These are phyloP conservation scores for Ciona savignyi DNA, from an alignment of 23 tunicate genomes.

Conservation along the genomic window DNA sequence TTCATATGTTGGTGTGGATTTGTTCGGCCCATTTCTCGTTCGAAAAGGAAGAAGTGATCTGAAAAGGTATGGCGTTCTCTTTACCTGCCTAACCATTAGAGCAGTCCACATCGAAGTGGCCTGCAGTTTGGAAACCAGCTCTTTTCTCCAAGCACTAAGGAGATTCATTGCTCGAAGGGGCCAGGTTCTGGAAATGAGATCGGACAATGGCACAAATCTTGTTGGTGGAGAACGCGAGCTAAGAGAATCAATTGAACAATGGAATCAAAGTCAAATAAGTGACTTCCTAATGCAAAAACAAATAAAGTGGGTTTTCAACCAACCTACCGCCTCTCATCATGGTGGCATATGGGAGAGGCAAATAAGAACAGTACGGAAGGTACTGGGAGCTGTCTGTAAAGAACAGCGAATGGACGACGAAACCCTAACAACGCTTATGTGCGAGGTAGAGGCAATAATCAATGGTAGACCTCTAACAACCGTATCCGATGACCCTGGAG, in stretches of 20 bases:
- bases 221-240: conserved; percentile 28
- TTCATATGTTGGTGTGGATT: conserved; percentile 22
- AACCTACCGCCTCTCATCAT: conserved; percentile 26
- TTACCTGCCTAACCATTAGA: conserved; percentile 15
- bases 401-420: conserved; percentile 12
- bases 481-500: conserved; percentile 25
- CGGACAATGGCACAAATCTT: conserved; percentile 48
- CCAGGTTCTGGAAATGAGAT: conserved; percentile 14
- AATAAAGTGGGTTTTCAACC: conserved; percentile 22
- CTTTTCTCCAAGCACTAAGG: conserved; percentile 33
- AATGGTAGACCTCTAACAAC: conserved; percentile 28
- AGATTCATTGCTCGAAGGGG: conserved; percentile 39
- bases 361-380: conserved; percentile 24
- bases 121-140: conserved; percentile 16
- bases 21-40: conserved; percentile 25
- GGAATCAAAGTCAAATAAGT: conserved; percentile 21
- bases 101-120: conserved; percentile 45
- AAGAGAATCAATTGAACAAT: conserved; percentile 5
- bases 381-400: conserved; percentile 12
- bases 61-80: conserved; percentile 27
- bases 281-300: conserved; percentile 13
- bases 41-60: conserved; percentile 12
- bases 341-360: conserved; percentile 39
- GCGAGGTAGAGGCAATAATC: conserved; percentile 28
- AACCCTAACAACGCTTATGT: conserved; percentile 7